Conservation (phyloP, 2,888 invertebrate species). For the Helobdella robusta region DNA sequence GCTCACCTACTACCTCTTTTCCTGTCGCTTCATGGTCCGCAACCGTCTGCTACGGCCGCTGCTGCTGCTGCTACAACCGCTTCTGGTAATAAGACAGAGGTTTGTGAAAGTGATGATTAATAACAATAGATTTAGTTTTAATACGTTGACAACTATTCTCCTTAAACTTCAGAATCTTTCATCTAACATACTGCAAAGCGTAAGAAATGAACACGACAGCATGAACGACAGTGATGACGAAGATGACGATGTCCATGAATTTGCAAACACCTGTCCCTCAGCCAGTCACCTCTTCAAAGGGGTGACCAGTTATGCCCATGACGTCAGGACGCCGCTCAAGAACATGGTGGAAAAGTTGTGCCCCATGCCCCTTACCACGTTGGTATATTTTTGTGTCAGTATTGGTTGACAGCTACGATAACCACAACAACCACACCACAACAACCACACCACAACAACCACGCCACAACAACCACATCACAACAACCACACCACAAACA, state of each 20-base stretch:
- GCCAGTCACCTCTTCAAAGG: constrained; percentile 68
- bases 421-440: too few relatives aligned
- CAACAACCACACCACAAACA: too few relatives aligned
- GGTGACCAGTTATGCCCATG: constrained; percentile 55
- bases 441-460: too few relatives aligned
- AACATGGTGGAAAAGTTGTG: constrained; percentile 75
- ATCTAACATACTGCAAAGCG: constrained; percentile 5
- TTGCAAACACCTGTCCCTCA: constrained; percentile 69
- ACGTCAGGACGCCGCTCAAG: constrained; percentile 70
- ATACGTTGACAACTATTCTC: not conserved
- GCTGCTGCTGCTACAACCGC: constrained; percentile 31
- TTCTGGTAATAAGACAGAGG: not conserved
- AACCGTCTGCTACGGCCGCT: constrained; percentile 85
- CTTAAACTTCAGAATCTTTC: not conserved
- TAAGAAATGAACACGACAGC: not conserved
- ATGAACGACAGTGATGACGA: constrained; percentile 12
- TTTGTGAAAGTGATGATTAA: not conserved
- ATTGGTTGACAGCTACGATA: too few relatives aligned
- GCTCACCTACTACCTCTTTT: constrained; percentile 82
- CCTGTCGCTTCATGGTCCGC: constrained; percentile 29
- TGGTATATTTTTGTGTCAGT: too few relatives aligned
- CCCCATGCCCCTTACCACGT: constrained; percentile 53
- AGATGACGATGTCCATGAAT: constrained; percentile 44
- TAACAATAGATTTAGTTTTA: not conserved
- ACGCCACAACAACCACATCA: too few relatives aligned